Evolutionary conservation across 2,113 vertebrate species (phyloP), one percentile per base, ranked within the genome.

Genomic region (Lycocorax pyrrhopterus): DNA sequence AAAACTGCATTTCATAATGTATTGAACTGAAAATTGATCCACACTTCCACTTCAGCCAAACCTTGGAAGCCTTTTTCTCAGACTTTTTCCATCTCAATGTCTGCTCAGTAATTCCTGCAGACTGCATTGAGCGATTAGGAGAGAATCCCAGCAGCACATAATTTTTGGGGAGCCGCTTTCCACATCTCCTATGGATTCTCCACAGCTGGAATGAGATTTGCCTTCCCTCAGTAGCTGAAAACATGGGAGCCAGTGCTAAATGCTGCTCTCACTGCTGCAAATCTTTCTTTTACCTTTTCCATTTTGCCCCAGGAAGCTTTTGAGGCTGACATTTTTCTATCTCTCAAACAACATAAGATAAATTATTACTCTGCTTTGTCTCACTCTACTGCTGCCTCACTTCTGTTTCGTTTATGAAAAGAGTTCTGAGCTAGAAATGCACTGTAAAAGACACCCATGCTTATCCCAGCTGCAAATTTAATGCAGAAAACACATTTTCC

Each of bases 221-320:
- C 51, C 27, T 91, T 69, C 55, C 81, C 46, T 43, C 19, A 33
- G 56, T 9, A 43, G 55, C 72, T 59, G 84, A 73, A 59, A 92
- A 75, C 30, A 35, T 26, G 67, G 81, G 21, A 84, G 73, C 35
- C 74, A 49, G 33, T 56, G 75, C 56, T 96, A 78, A 95, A 72
- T 46, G 58, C 69, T 60, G 13, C 69, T 63, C 51, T 68, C 91
- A 27, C 43, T 58, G 51, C 66, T 91, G 80, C 76, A 88, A 78
- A 94, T 94, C 67, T 94, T 74, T 63, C 73, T 89, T 87, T 89
- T 84, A 81, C 44, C 35, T 92, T 92, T 87, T 83, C 76, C 75
- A 33, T 59, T 93, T 87, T 66, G 74, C 94, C 80, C 79, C 43
- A 39, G 83, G 90, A 95, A 90, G 68, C 86, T 92, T 92, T 93